Base-by-base conservation (phyloP, 2,888 invertebrate species). In the Pyralis farinalis region DNA sequence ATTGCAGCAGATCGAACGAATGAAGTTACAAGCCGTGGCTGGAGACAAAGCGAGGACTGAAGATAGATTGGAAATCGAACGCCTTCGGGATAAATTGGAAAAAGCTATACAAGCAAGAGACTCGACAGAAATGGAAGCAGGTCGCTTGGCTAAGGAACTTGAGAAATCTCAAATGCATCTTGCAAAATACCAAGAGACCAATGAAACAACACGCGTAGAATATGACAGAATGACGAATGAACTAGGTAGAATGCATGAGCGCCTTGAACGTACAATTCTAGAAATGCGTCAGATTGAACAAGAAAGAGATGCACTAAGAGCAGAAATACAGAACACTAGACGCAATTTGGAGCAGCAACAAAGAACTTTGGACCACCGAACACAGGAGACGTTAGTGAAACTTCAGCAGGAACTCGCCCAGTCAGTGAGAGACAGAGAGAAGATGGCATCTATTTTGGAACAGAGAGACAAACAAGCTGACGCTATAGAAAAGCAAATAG, bases 91-190 rank as follows among this genome's bases (percentile, higher is more conserved):
- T 58, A 95, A 96, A 71, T 89, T 96, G 40, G 97, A 97, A 66
- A 96, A 96, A 78, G 95, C 96, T 8, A 92, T 96, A 47, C 93
- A 94, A 67, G 93, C 94, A 0, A 91, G 96, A 57, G 96, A 96
- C 66, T 93, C 95, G 35, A 95, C 95, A 5, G 96, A 96, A 87
- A 91, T 95, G 79, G 96, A 96, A 73, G 95, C 95, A 21, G 95
- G 95, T 40, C 91, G 95, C 50, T 83, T 96, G 49, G 95, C 95
- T 12, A 95, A 95, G 70, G 97, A 96, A 82, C 90, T 95, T 42
- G 96, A 96, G 76, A 96, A 96, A 80, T 94, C 95, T 37, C 96
- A 96, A 71, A 91, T 95, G 83, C 94, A 95, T 79, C 90, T 96
- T 49, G 91, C 93, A 22, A 96, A 96, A 76, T 94, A 95, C 60